A percentile compares a stretch with the other conserved stretches of the same genome.
These are phyloP conservation scores for Mastacembelus armatus DNA, from an alignment of 2,797 vertebrate species.

Conservation along the genomic window DNA sequence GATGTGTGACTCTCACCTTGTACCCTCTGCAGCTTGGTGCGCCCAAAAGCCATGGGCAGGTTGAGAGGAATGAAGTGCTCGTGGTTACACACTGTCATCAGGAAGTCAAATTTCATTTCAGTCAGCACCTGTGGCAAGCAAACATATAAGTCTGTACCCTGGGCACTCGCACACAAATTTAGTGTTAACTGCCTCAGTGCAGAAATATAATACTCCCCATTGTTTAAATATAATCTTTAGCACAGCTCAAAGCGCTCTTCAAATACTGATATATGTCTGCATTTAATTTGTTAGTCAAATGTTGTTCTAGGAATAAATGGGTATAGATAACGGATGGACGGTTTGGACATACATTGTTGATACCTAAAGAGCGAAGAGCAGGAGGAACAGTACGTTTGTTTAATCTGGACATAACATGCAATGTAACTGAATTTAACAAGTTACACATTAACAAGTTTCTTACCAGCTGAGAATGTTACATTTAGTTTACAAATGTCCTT, in stretches of 20 bases:
- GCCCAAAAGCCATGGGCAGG: slow-evolving; percentile 95
- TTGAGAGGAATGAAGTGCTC: slow-evolving; percentile 98
- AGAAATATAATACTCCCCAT: not conserved
- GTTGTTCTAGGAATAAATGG: not conserved
- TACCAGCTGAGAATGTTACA: not conserved
- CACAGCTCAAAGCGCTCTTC: not conserved
- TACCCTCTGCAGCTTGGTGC: slow-evolving; percentile 92
- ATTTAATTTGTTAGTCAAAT: slow-evolving; percentile 63
- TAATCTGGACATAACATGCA: too few relatives aligned
- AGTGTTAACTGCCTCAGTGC: accelerated
- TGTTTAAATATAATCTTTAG: not conserved
- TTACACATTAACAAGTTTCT: not conserved
- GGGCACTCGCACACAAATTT: slow-evolving; percentile 7
- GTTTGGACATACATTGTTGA: too few relatives aligned
- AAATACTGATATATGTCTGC: not conserved
- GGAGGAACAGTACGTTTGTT: not conserved
- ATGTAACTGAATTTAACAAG: too few relatives aligned
- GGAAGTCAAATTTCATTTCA: slow-evolving; percentile 97
- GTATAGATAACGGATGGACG: too few relatives aligned
- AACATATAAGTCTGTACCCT: accelerated
- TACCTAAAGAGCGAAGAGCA: too few relatives aligned
- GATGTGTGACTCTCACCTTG: slow-evolving; percentile 85
- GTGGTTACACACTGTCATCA: slow-evolving; percentile 93
- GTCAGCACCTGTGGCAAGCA: slow-evolving; percentile 85
- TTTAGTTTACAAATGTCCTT: not conserved